phyloP scores from a whole-genome alignment of 2,888 invertebrate genomes.

The Nomada ferruginata region DNA sequence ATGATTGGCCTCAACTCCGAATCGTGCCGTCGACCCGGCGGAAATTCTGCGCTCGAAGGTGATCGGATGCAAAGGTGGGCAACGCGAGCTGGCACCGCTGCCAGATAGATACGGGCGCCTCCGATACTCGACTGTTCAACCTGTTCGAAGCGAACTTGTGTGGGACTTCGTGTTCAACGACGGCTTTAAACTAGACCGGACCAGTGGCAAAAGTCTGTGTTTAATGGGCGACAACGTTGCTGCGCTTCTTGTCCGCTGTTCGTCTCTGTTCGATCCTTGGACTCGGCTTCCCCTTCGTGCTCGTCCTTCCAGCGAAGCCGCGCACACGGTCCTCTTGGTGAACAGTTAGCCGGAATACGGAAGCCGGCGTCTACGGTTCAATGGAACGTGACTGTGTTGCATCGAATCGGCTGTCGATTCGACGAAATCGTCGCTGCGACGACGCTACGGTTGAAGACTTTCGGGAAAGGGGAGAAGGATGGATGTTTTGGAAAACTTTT shows the following conservation, averaged over 20 bases:
- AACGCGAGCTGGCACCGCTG: conserved; percentile 74
- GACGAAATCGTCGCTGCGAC: conserved; percentile 43
- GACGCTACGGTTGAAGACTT: too few species aligned
- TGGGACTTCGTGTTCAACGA: conserved; percentile 59
- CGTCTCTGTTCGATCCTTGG: neutral
- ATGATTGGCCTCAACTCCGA: too few species aligned
- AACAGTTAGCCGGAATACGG: conserved; percentile 75
- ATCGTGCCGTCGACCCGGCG: conserved; percentile 26
- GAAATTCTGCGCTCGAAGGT: conserved; percentile 33
- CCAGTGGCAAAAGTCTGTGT: conserved; percentile 51
- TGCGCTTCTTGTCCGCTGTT: conserved; percentile 12
- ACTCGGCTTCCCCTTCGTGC: conserved; percentile 6
- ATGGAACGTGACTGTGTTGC: conserved; percentile 69
- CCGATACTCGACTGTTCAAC: conserved; percentile 75
- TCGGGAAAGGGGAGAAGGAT: neutral
- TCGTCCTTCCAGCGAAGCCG: conserved; percentile 45
- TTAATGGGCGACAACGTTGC: conserved; percentile 60
- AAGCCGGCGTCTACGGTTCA: conserved; percentile 71
- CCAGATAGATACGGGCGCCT: conserved; percentile 65
- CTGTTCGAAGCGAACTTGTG: conserved; percentile 76
- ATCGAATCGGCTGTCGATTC: conserved; percentile 36
- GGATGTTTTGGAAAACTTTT: neutral
- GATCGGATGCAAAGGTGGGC: too few species aligned
- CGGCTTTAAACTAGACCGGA: conserved; percentile 70
- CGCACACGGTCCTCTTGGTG: conserved; percentile 50